A percentile compares a stretch with the other conserved stretches of the same genome.
Conservation (phyloP, 2,113 vertebrate genomes). For the Elaphurus davidianus region DNA sequence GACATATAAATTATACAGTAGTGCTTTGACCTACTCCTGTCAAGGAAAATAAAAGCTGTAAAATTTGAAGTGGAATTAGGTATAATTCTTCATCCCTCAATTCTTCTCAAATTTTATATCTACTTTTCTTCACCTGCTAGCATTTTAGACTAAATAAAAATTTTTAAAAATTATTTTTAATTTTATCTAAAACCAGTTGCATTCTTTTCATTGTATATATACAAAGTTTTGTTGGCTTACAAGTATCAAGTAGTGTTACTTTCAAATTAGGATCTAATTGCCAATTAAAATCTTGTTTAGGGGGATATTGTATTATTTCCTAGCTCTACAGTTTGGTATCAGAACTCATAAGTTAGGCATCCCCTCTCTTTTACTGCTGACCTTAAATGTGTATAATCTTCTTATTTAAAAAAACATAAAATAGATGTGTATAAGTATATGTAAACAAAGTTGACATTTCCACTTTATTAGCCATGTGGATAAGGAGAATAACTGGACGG, state of each 20-base stretch:
- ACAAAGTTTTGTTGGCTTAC: background rate
- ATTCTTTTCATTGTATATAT: conserved; percentile 20
- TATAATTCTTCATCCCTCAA: background rate
- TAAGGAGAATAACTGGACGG: background rate
- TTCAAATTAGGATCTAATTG: conserved; percentile 18
- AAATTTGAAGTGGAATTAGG: background rate
- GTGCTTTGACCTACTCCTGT: background rate
- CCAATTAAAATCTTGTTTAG: background rate
- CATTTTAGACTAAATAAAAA: conserved; percentile 19
- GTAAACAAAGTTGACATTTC: background rate
- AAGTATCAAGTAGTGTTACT: background rate
- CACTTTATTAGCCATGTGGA: background rate
- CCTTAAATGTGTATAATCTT: background rate
- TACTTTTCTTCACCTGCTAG: background rate
- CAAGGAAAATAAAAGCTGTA: background rate
- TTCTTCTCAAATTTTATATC: background rate
- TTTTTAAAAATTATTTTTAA: background rate
- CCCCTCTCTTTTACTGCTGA: background rate
- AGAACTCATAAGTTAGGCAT: background rate
- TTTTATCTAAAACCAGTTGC: background rate
- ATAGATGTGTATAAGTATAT: background rate
- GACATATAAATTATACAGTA: background rate
- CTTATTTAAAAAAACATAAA: background rate
- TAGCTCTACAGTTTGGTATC: background rate
- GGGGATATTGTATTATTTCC: background rate